Percentiles rank a stretch among this genome's conserved stretches.
Evolutionary conservation across 2,888 invertebrate species (phyloP).

Genomic region (Hyalella azteca): DNA sequence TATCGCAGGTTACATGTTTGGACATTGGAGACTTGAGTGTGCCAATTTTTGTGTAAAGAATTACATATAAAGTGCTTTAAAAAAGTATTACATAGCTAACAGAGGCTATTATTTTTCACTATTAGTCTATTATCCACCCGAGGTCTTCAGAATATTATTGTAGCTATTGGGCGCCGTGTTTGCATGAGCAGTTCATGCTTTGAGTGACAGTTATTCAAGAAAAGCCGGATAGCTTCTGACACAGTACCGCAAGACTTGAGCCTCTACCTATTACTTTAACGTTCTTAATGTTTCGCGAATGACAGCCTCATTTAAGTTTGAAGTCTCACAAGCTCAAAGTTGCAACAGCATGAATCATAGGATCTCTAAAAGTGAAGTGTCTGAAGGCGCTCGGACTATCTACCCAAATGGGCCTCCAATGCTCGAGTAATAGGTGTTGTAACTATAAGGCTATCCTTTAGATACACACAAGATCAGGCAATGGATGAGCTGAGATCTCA

Average conservation of each 20-base stretch:
- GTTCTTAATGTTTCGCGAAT: slow-evolving; percentile 32
- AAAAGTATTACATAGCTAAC: not conserved
- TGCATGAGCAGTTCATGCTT: not conserved
- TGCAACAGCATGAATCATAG: not conserved
- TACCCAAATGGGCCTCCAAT: slow-evolving; percentile 29
- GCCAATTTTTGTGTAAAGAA: not conserved
- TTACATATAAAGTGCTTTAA: not conserved
- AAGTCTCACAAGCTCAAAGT: slow-evolving; percentile 28
- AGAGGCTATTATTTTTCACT: not conserved
- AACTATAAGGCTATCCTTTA: slow-evolving; percentile 36
- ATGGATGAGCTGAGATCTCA: slow-evolving; percentile 26
- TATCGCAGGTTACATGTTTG: no score
- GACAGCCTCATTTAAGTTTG: slow-evolving; percentile 33
- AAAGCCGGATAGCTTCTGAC: slow-evolving; percentile 26
- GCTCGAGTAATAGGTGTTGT: slow-evolving; percentile 30
- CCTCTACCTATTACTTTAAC: slow-evolving; percentile 23
- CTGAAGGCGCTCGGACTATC: slow-evolving; percentile 14
- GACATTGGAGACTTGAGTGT: no score
- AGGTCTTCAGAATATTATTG: no score
- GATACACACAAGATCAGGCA: slow-evolving; percentile 35
- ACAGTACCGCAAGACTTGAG: not conserved
- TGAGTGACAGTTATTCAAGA: slow-evolving; percentile 36
- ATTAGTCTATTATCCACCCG: not conserved
- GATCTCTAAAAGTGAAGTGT: not conserved
- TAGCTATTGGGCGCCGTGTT: not conserved